Percentiles rank a stretch among this genome's conserved stretches.
phyloP scores from a whole-genome alignment of 92 coral and sea anemone genomes.

The Bergia sp. region DNA sequence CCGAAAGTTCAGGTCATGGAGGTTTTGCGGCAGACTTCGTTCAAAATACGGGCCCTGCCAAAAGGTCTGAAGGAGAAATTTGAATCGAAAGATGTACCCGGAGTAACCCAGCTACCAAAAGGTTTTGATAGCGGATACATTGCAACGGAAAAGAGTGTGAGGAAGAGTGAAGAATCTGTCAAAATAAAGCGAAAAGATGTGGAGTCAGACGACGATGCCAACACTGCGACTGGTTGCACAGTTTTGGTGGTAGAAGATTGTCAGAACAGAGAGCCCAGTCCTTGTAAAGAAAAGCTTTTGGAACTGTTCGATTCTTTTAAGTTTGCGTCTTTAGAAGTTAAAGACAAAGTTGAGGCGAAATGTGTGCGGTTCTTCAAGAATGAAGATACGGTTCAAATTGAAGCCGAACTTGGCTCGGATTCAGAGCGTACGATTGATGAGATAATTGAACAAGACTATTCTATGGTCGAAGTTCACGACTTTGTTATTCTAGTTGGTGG shows the following conservation, averaged over 20 bases:
- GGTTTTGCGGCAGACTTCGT: constrained; percentile 17
- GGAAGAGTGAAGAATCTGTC: background rate
- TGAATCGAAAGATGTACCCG: constrained; percentile 21
- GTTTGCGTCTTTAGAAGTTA: constrained; percentile 57
- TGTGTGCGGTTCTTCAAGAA: constrained; percentile 54
- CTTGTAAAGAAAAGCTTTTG: constrained; percentile 40
- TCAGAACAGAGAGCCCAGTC: constrained; percentile 32
- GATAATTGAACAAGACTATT: constrained; percentile 69
- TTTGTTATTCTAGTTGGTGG: constrained; percentile 77
- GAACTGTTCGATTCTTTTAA: constrained; percentile 42
- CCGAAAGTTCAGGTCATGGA: constrained; percentile 15
- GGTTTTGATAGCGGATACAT: constrained; percentile 29
- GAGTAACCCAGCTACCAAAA: constrained; percentile 32
- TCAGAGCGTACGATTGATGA: constrained; percentile 39
- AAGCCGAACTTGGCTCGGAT: constrained; percentile 35
- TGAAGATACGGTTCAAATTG: constrained; percentile 41
- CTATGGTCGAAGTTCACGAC: constrained; percentile 74
- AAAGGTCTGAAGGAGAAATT: constrained; percentile 32
- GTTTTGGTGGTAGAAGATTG: constrained; percentile 11
- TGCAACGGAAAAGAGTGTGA: constrained; percentile 4
- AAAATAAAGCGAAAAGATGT: background rate
- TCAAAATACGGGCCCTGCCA: constrained; percentile 31
- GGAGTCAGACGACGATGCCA: background rate
- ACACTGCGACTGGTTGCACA: background rate
- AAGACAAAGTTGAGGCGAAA: constrained; percentile 72